Base-by-base conservation (phyloP, 2,888 invertebrate species). In the Oscheius sp. region DNA sequence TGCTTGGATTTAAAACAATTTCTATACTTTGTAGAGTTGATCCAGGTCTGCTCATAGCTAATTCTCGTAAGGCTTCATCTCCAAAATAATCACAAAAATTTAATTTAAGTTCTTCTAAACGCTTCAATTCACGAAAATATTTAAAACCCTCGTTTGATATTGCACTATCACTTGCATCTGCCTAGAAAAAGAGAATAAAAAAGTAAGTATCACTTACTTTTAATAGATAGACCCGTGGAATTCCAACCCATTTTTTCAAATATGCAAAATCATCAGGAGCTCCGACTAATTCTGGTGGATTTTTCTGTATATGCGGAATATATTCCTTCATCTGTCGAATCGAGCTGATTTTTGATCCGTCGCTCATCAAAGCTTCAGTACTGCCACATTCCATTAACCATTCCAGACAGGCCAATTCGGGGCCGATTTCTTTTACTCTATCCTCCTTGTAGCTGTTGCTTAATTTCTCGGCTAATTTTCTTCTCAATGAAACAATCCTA, bases 31-130 rank as follows among this genome's bases (percentile, higher is more conserved):
- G 70, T 6, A 85, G 42, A 10, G 80, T 81, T 37, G 69, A 34
- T 0, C 76, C 75, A 0, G 81, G 71, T 29, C 82, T 45, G 15
- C 85, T 83, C 57, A 74, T 63, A 0, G 83, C 79, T 63, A 85
- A 57, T 37, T 76, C 73, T 39, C 77, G 53, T 23, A 85, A 42
- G 12, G 76, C 85, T 15, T 78, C 79, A 61, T 85, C 82, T 2
- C 81, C 82, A 53, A 85, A 85, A 72, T 82, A 85, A 55, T 85
- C 83, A 57, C 84, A 84, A 65, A 83, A 86, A 65, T 86, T 86
- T 29, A 83, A 64, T 57, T 82, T 82, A 53, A 83, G 52, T 27
- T 71, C 69, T 15, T 77, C 73, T 1, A 84, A 34, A 17, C 72
- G 66, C 20, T 79, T 73, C 48, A 83, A 75, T 27, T 85, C 79